phyloP scores from a whole-genome alignment of 2,113 vertebrate species.

The Zeus faber region DNA sequence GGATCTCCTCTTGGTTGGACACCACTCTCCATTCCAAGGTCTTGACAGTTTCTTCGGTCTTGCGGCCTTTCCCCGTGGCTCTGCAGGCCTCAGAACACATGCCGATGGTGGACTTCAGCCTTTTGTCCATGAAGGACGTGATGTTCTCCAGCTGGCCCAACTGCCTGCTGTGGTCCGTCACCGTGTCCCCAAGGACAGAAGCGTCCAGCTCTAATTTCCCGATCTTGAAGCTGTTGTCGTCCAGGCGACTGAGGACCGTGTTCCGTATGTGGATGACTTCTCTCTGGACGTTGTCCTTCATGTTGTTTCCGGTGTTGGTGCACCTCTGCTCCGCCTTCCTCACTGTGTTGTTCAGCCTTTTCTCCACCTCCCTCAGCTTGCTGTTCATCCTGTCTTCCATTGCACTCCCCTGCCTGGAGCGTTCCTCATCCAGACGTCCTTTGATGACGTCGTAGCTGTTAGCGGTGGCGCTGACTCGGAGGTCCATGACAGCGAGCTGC shows the following conservation, averaged over 20 bases:
- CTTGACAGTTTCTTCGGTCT: slow-evolving; percentile 70
- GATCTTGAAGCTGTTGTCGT: slow-evolving; percentile 67
- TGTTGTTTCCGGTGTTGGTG: slow-evolving; percentile 65
- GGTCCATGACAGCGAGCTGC: slow-evolving; percentile 68
- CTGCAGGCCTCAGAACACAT: slow-evolving; percentile 77
- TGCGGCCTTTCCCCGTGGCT: slow-evolving; percentile 18
- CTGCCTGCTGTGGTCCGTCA: slow-evolving; percentile 63
- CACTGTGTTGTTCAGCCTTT: slow-evolving; percentile 78
- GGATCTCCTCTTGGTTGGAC: slow-evolving; percentile 73
- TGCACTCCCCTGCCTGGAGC: slow-evolving; percentile 57
- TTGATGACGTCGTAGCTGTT: slow-evolving; percentile 71
- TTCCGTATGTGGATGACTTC: slow-evolving; percentile 70
- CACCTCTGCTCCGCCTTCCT: slow-evolving; percentile 75
- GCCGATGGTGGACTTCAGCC: slow-evolving; percentile 59
- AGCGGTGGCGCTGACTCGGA: slow-evolving; percentile 66
- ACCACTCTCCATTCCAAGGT: slow-evolving; percentile 77
- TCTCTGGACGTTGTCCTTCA: slow-evolving; percentile 70
- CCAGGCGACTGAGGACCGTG: slow-evolving; percentile 60
- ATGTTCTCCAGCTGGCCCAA: slow-evolving; percentile 63
- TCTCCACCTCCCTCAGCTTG: slow-evolving; percentile 80
- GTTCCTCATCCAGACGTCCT: slow-evolving; percentile 72
- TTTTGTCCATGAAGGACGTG: slow-evolving; percentile 65
- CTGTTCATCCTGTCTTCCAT: slow-evolving; percentile 72
- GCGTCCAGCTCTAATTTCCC: slow-evolving; percentile 74
- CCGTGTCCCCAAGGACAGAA: slow-evolving; percentile 59